These are phyloP conservation scores for Acheta domesticus DNA, from an alignment of 2,888 invertebrate species.

Conservation along the genomic window DNA sequence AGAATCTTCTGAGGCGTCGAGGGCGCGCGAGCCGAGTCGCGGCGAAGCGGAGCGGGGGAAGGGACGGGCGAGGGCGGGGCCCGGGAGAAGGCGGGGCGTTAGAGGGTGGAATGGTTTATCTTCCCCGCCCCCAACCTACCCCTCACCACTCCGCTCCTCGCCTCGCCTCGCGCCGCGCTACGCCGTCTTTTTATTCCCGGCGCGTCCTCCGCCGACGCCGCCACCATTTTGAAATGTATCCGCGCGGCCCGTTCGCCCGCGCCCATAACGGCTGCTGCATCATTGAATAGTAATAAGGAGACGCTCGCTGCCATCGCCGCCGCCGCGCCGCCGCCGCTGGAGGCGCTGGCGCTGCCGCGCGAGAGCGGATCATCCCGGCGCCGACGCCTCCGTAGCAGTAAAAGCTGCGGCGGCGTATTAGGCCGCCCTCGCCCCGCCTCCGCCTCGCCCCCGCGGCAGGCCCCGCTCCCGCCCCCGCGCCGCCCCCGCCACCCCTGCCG, in stretches of 20 bases:
- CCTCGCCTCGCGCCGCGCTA: no score
- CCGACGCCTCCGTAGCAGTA: background rate
- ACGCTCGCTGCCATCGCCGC: no score
- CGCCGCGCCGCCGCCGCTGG: no score
- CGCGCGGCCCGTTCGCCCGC: constrained; percentile 27
- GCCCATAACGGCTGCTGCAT: constrained; percentile 47
- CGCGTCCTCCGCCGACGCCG: background rate
- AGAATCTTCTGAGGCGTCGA: background rate
- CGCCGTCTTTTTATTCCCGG: constrained; percentile 5
- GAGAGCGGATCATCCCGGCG: background rate
- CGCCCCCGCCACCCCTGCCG: background rate
- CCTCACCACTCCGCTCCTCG: background rate
- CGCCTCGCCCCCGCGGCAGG: background rate
- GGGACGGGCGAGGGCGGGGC: background rate
- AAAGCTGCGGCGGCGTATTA: constrained; percentile 18
- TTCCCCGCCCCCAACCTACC: background rate
- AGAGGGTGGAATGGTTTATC: constrained; percentile 19
- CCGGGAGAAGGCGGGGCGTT: background rate
- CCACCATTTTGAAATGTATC: constrained; percentile 12
- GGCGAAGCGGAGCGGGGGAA: background rate
- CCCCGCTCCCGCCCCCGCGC: background rate
- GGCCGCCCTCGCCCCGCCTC: background rate
- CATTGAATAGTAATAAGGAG: constrained; percentile 51
- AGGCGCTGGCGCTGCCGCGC: no score
- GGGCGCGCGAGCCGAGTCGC: background rate